Evolutionary conservation across 2,888 invertebrate genomes (phyloP).

Genomic region (Agrotis ipsilon): DNA sequence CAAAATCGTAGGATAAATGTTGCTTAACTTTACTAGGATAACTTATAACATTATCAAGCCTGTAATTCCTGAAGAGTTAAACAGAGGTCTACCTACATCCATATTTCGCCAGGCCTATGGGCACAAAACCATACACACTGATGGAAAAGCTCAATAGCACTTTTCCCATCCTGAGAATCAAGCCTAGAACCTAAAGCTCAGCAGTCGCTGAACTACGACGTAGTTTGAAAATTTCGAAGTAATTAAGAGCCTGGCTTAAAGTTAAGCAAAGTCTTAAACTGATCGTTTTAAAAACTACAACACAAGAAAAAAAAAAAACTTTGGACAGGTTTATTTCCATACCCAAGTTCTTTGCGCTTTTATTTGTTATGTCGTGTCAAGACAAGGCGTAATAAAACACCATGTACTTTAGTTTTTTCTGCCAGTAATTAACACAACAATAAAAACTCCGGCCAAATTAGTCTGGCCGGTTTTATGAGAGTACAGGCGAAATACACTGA

Average conservation of each 20-base stretch:
- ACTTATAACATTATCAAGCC: no score
- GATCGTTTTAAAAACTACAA: slow-evolving; percentile 15
- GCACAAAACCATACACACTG: no score
- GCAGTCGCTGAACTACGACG: background rate
- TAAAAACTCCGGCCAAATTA: slow-evolving; percentile 61
- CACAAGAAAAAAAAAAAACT: slow-evolving; percentile 15
- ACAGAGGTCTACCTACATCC: no score
- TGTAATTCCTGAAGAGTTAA: no score
- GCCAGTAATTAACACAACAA: slow-evolving; percentile 63
- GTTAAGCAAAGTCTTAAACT: background rate
- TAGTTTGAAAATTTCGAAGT: no score
- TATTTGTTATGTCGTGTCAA: slow-evolving; percentile 56
- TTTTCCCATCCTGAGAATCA: no score
- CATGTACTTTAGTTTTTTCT: slow-evolving; percentile 58
- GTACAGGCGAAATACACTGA: slow-evolving; percentile 38
- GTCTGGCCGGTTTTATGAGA: slow-evolving; percentile 54
- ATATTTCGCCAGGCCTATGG: no score
- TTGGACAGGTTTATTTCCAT: slow-evolving; percentile 47
- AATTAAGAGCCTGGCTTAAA: background rate
- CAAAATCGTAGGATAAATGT: no score
- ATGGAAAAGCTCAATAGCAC: no score
- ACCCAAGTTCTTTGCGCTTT: slow-evolving; percentile 32
- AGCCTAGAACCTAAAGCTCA: background rate
- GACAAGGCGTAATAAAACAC: slow-evolving; percentile 60
- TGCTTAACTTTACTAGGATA: no score